Conservation (phyloP, 2,888 invertebrate genomes). For the Rhyacophila evoluta region DNA sequence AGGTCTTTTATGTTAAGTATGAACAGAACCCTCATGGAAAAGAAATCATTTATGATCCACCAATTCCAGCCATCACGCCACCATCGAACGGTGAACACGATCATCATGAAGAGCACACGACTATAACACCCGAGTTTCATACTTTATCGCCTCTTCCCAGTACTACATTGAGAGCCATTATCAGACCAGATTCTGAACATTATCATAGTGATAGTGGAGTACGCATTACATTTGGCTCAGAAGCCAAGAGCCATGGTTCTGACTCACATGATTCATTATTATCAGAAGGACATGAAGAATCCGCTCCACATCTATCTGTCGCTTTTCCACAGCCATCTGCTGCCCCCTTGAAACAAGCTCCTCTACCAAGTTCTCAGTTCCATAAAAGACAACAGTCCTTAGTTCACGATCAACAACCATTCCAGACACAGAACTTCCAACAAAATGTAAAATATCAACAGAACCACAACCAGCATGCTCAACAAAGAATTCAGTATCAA, state of each 20-base stretch:
- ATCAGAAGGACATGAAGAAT: slow-evolving; percentile 71
- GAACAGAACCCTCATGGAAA: slow-evolving; percentile 84
- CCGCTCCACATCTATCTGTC: slow-evolving; percentile 75
- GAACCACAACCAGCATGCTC: slow-evolving; percentile 61
- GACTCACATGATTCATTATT: slow-evolving; percentile 59
- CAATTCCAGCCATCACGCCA: slow-evolving; percentile 83
- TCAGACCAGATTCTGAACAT: slow-evolving; percentile 87
- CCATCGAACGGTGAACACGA: slow-evolving; percentile 73
- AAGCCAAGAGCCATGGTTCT: slow-evolving; percentile 63
- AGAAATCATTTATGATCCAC: slow-evolving; percentile 82
- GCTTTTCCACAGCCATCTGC: slow-evolving; percentile 65
- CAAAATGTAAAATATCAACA: slow-evolving; percentile 56
- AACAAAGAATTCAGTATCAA: slow-evolving; percentile 66
- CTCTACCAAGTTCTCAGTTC: slow-evolving; percentile 56
- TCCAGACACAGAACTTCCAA: slow-evolving; percentile 49
- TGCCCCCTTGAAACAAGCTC: slow-evolving; percentile 50
- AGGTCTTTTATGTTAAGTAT: slow-evolving; percentile 92
- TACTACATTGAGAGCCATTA: slow-evolving; percentile 86
- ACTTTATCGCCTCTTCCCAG: slow-evolving; percentile 72
- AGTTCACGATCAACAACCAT: slow-evolving; percentile 56
- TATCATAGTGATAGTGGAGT: slow-evolving; percentile 86
- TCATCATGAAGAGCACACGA: slow-evolving; percentile 70
- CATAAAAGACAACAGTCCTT: slow-evolving; percentile 58
- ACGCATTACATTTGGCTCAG: slow-evolving; percentile 84
- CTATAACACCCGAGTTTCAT: slow-evolving; percentile 65